These are phyloP conservation scores for Muscidifurax raptorellus DNA, from an alignment of 1,140 invertebrate genomes.

Conservation along the genomic window DNA sequence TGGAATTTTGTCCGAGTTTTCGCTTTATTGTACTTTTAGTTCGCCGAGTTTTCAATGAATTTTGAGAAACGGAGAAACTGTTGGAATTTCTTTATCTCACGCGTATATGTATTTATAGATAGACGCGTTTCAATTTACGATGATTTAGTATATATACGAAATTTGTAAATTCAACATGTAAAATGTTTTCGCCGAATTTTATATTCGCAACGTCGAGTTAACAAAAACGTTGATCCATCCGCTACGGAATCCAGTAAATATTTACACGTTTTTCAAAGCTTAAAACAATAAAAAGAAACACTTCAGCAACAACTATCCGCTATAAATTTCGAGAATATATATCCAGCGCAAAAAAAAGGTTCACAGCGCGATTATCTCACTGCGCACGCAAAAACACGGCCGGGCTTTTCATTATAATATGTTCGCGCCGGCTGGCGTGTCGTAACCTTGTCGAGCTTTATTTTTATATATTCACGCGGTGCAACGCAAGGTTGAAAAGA, in stretches of 20 bases:
- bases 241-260: too few relatives aligned
- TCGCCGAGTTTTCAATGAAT: neutral
- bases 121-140: neutral
- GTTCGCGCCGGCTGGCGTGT: neutral
- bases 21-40: neutral
- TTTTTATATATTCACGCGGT: neutral
- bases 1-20: neutral
- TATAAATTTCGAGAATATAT: too few relatives aligned
- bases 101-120: neutral
- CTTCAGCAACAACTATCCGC: too few relatives aligned
- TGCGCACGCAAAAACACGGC: neutral
- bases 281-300: too few relatives aligned
- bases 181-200: too few relatives aligned
- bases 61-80: neutral
- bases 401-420: neutral
- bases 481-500: slow-evolving; percentile 35
- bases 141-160: too few relatives aligned
- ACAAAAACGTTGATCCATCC: too few relatives aligned
- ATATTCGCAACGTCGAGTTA: too few relatives aligned
- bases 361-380: neutral
- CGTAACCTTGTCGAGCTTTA: slow-evolving; percentile 33
- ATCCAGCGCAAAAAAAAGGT: too few relatives aligned
- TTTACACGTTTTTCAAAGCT: too few relatives aligned
- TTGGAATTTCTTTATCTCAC: neutral
- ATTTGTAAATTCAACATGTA: too few relatives aligned